These are phyloP conservation scores for Promerops cafer DNA, from an alignment of 2,113 vertebrate genomes.

Conservation along the genomic window DNA sequence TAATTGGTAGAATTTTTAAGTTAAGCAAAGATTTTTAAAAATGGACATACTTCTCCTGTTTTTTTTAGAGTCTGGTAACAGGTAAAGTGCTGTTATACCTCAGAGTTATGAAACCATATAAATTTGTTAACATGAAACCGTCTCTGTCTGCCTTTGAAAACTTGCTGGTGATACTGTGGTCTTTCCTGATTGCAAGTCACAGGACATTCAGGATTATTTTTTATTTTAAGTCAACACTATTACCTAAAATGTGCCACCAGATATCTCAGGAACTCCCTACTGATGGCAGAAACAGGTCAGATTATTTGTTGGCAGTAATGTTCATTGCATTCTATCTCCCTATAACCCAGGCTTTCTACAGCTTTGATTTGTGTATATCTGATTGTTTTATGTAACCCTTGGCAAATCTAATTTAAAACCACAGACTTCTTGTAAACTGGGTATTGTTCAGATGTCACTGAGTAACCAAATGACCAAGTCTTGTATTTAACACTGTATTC, in stretches of 20 bases:
- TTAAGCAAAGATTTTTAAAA: background rate
- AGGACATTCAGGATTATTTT: background rate
- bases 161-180: background rate
- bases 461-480: background rate
- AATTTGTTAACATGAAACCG: background rate
- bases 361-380: background rate
- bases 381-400: background rate
- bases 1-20: background rate
- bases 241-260: background rate
- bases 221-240: background rate
- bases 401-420: background rate
- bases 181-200: background rate
- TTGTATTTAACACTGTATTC: background rate
- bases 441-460: background rate
- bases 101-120: background rate
- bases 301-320: background rate
- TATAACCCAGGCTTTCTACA: background rate
- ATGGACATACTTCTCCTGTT: background rate
- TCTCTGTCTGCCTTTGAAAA: background rate
- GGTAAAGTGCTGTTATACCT: background rate
- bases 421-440: background rate
- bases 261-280: background rate
- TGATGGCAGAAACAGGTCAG: background rate
- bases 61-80: background rate
- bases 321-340: background rate